Conservation (phyloP, 2,113 vertebrate genomes). For the Brevimyrus niger region DNA sequence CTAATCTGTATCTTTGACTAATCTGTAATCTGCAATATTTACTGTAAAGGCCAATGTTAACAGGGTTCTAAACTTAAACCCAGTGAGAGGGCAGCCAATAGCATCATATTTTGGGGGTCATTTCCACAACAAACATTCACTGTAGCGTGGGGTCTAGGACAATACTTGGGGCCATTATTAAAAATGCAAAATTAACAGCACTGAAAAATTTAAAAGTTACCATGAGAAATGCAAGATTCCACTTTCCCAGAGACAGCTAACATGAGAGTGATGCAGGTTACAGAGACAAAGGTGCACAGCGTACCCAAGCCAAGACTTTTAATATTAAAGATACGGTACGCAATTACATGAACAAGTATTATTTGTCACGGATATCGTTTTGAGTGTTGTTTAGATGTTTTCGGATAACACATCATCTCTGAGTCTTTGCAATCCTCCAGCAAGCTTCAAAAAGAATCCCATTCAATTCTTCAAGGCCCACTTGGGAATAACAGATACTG, state of each 20-base stretch:
- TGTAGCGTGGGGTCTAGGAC: neutral
- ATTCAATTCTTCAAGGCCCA: neutral
- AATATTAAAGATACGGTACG: neutral
- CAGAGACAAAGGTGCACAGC: neutral
- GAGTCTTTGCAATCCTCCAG: neutral
- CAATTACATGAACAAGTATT: neutral
- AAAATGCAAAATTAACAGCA: no score
- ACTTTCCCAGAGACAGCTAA: no score
- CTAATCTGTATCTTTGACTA: no score
- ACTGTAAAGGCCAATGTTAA: neutral
- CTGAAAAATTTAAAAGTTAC: no score
- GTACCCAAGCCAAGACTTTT: neutral
- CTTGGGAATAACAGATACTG: neutral
- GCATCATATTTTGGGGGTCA: neutral
- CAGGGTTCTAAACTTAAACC: neutral
- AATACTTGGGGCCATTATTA: no score
- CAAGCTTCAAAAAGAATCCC: neutral
- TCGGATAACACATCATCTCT: neutral
- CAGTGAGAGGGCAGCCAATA: neutral
- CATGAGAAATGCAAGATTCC: no score
- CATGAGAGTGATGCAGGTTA: no score
- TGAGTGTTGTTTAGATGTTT: neutral
- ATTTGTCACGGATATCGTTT: neutral
- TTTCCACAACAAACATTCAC: neutral
- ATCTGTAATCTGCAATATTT: no score